These are phyloP conservation scores for Drosophila ficusphila DNA, from an alignment of 1,140 invertebrate genomes.

Conservation along the genomic window DNA sequence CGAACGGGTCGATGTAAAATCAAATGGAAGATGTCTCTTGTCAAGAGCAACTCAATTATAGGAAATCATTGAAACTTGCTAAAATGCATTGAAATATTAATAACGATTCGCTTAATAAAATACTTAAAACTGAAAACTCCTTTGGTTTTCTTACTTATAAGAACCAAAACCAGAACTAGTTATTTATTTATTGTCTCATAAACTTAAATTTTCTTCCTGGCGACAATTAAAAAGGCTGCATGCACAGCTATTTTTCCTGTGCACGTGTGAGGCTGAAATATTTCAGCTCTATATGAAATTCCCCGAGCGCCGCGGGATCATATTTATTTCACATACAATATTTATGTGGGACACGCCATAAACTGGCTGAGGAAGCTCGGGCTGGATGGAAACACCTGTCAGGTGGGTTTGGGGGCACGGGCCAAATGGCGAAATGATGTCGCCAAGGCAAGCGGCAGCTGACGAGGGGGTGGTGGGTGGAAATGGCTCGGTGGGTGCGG, in stretches of 20 bases:
- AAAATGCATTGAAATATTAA: no score
- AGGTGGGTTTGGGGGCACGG: slow-evolving; percentile 12
- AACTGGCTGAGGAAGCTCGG: slow-evolving; percentile 30
- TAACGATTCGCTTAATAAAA: no score
- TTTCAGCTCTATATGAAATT: slow-evolving; percentile 16
- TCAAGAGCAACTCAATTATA: no score
- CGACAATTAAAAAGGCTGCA: background rate
- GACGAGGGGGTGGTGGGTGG: background rate
- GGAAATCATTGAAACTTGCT: no score
- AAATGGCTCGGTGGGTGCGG: background rate
- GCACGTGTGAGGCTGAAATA: slow-evolving; percentile 22
- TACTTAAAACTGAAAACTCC: no score
- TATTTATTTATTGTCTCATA: no score
- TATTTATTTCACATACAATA: slow-evolving; percentile 59
- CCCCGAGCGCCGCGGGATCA: slow-evolving; percentile 16
- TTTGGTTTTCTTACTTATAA: no score
- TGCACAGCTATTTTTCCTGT: background rate
- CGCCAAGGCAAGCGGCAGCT: slow-evolving; percentile 31
- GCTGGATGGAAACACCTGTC: slow-evolving; percentile 40
- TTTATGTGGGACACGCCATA: slow-evolving; percentile 51
- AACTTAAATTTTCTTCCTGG: background rate
- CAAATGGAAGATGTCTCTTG: no score
- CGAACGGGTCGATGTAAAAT: background rate
- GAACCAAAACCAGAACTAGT: no score
- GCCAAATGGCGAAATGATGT: slow-evolving; percentile 52